Base-by-base conservation (phyloP, 2,888 invertebrate species). In the Drosophila neonasuta region DNA sequence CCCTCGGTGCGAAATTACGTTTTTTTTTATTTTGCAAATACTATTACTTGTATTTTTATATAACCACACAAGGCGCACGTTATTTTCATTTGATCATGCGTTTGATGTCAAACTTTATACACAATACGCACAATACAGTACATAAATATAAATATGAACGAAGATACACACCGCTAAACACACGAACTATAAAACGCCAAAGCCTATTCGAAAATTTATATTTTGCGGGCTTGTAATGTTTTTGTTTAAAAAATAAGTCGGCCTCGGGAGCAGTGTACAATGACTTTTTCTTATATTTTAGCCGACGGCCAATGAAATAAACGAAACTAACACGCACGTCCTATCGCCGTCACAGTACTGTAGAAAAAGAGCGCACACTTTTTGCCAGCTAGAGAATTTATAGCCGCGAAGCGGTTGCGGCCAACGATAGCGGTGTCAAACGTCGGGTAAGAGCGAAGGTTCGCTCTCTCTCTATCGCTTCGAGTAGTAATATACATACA, bases 291-390 rank as follows among this genome's bases (percentile, higher is more conserved):
- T 62, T 54, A 11, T 41, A 62, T 58, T 74, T 61, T 65, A 44
- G 79, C 60, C 73, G 70, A 82, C 77, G 57, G 65, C 34, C 71
- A 80, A 67, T 65, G 54, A 54, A 74, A 67, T 63, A 32, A 71
- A 66, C 68, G 71, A 60, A 70, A 52, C 58, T 64, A 66, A 70
- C 69, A 78, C 76, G 74, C 77, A 87, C 88, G 88, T 89, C 86
- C 78, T 77, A 76, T 67, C 87, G 79, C 76, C 63, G 78, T 77
- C 79, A 82, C 77, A 79, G 77, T 81, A 75, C 71, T 74, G 62
- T 76, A 73, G 75, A 76, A 88, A 89, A 88, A 89, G 89, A 89
- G 88, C 86, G 79, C 68, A 79, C 55, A 45, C 54, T 58, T 71
- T 71, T 67, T 48, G 48, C 59, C 34, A 56, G 65, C 71, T 59